These are phyloP conservation scores for Podarcis muralis DNA, from an alignment of 2,113 vertebrate species.

Conservation along the genomic window DNA sequence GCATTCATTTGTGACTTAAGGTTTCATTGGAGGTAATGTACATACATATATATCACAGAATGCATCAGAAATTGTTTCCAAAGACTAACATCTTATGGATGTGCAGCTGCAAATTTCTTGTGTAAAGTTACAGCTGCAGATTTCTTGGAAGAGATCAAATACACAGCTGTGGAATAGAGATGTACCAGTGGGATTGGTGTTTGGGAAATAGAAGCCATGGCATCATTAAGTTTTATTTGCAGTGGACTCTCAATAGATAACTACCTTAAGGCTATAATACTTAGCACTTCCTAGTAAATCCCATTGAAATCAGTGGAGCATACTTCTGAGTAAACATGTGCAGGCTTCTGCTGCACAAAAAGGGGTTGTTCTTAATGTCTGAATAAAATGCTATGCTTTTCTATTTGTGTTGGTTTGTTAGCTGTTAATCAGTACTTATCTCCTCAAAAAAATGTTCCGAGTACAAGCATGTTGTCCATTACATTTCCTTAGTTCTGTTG, in stretches of 20 bases:
- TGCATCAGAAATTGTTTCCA: not conserved
- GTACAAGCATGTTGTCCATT: constrained; percentile 13
- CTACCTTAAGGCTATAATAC: not conserved
- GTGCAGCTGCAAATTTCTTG: not conserved
- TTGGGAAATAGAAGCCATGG: not conserved
- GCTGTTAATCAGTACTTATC: not conserved
- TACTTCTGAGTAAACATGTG: not conserved
- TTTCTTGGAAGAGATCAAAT: constrained; percentile 17
- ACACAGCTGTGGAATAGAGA: constrained; percentile 17
- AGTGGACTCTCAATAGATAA: not conserved
- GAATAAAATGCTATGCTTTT: not conserved
- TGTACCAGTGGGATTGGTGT: constrained; percentile 24
- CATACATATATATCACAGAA: constrained; percentile 12
- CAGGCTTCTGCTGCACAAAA: not conserved
- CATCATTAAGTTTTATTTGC: constrained; percentile 8
- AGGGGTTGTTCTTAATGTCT: not conserved
- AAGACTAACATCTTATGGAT: not conserved
- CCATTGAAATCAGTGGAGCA: not conserved
- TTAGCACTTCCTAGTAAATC: not conserved
- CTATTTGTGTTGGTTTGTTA: not conserved
- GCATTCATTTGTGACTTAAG: constrained; percentile 27
- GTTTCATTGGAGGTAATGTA: constrained; percentile 45
- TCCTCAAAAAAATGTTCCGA: not conserved
- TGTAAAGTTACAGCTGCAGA: not conserved
- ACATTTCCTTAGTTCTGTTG: not conserved